Conservation (phyloP, 2,888 invertebrate genomes). For the Habrosyne pyritoides region DNA sequence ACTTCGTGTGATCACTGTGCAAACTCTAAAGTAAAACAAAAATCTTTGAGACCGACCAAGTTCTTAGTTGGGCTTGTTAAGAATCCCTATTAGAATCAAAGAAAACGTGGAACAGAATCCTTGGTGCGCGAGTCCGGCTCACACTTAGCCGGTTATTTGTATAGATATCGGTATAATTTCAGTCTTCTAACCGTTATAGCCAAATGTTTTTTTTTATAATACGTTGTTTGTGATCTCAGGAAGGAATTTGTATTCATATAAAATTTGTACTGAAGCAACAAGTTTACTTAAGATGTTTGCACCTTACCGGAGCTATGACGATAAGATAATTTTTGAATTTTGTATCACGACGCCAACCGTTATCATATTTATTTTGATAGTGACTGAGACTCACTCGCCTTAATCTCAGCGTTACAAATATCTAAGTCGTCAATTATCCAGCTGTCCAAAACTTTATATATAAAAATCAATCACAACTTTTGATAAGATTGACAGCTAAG, state of each 20-base stretch:
- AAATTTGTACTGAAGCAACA: constrained; percentile 34
- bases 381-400: constrained; percentile 42
- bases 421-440: constrained; percentile 50
- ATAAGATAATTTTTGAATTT: constrained; percentile 74
- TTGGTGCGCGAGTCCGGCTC: too few species aligned
- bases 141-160: too few species aligned
- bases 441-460: constrained; percentile 36
- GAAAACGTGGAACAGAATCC: too few species aligned
- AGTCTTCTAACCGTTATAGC: constrained; percentile 23
- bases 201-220: constrained; percentile 40
- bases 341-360: constrained; percentile 57
- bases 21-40: too few species aligned
- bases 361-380: constrained; percentile 59
- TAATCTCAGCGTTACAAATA: constrained; percentile 61
- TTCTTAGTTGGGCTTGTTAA: too few species aligned
- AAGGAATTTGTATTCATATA: constrained; percentile 25
- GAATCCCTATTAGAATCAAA: too few species aligned
- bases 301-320: constrained; percentile 52
- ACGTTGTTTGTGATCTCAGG: constrained; percentile 19
- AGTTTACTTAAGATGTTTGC: constrained; percentile 66
- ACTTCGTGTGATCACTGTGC: too few species aligned
- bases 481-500: constrained; percentile 56
- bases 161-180: too few species aligned
- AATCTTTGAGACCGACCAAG: too few species aligned
- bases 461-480: constrained; percentile 57